A percentile compares a stretch with the other conserved stretches of the same genome.
Evolutionary conservation across 2,113 vertebrate genomes (phyloP).

Genomic region (Choloepus hoffmanni): DNA sequence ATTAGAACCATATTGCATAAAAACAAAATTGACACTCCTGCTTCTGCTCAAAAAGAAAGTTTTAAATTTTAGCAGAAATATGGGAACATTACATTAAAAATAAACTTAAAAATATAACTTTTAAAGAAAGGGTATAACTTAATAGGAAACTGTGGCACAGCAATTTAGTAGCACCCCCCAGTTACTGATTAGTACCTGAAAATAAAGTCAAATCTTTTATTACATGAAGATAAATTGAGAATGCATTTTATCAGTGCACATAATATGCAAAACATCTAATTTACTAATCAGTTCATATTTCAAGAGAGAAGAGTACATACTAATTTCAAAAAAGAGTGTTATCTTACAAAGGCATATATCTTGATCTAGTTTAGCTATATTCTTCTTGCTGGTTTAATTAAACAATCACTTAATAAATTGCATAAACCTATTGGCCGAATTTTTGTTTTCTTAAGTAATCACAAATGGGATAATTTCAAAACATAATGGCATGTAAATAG

Average conservation of each 20-base stretch:
- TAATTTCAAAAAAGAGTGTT: background rate
- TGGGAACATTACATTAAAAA: background rate
- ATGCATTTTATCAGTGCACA: background rate
- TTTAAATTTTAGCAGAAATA: background rate
- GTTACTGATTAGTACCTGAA: background rate
- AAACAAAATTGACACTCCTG: background rate
- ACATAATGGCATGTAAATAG: background rate
- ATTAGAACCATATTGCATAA: background rate
- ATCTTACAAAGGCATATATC: background rate
- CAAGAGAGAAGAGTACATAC: background rate
- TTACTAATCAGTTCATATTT: background rate
- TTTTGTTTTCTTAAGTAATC: background rate
- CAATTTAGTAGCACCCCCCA: background rate
- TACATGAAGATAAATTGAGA: background rate
- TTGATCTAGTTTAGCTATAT: background rate
- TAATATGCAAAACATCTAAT: background rate
- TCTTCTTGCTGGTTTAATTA: background rate
- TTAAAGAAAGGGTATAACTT: background rate
- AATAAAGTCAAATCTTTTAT: background rate
- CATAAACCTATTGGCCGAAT: background rate
- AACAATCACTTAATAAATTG: background rate
- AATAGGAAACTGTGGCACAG: background rate
- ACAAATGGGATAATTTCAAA: conserved; percentile 26
- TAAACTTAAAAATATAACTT: background rate
- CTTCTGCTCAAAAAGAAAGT: background rate